phyloP scores from a whole-genome alignment of 1,140 invertebrate species.

The Idris sp. region DNA sequence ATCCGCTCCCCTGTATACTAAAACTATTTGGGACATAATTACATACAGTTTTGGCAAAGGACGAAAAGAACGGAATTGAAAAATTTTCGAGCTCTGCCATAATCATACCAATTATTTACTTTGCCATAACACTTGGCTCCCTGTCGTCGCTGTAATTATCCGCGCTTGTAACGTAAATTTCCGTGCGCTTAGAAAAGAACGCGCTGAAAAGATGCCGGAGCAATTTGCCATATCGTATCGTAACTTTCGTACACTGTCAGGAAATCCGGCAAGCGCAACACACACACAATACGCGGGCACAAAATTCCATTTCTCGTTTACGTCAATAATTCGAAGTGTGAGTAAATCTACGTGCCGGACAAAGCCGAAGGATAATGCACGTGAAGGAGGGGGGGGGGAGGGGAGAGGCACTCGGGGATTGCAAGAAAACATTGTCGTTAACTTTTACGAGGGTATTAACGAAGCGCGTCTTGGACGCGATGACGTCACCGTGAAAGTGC shows the following conservation, averaged over 20 bases:
- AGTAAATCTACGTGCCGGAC: conserved; percentile 51
- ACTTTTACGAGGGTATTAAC: conserved; percentile 78
- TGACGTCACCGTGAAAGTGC: conserved; percentile 72
- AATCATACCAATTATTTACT: conserved; percentile 49
- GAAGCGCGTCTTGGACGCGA: conserved; percentile 71
- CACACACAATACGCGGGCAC: conserved; percentile 31
- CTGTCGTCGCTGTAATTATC: conserved; percentile 48
- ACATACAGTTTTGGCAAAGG: conserved; percentile 32
- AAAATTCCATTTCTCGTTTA: conserved; percentile 74
- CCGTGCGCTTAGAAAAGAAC: conserved; percentile 26
- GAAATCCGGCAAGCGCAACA: conserved; percentile 52
- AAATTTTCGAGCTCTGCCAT: conserved; percentile 31
- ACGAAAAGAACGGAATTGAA: conserved; percentile 44
- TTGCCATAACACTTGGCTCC: conserved; percentile 52
- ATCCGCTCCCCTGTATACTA: conserved; percentile 24
- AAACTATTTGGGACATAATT: conserved; percentile 43
- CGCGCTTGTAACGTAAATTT: conserved; percentile 45
- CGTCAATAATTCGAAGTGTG: conserved; percentile 74
- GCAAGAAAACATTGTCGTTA: conserved; percentile 77
- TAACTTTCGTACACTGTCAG: conserved; percentile 42
- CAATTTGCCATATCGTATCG: conserved; percentile 42
- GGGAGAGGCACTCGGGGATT: conserved; percentile 64
- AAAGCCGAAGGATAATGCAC: conserved; percentile 21
- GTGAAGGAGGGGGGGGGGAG: neutral
- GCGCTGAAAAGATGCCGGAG: conserved; percentile 45